Evolutionary conservation across 2,113 vertebrate species (phyloP).

Genomic region (Aplodontia rufa): DNA sequence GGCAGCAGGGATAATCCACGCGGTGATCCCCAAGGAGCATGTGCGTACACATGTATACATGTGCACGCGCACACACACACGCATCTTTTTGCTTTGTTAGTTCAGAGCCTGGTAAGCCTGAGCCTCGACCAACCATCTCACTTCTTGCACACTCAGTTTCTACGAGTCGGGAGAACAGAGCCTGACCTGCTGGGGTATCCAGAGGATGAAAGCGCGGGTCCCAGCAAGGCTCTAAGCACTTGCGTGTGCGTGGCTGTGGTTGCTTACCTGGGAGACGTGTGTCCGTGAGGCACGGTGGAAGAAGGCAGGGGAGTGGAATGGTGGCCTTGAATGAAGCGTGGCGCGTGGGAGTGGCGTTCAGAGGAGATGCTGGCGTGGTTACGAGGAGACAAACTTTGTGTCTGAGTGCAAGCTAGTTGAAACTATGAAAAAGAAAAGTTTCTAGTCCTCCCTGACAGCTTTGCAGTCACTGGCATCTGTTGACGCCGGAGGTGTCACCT

Average conservation of each 20-base stretch:
- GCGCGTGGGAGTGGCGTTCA: background rate
- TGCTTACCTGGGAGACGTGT: background rate
- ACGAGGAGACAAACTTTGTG: background rate
- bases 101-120: background rate
- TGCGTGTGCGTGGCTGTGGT: background rate
- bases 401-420: background rate
- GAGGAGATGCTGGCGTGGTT: background rate
- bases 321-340: background rate
- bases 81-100: background rate
- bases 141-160: background rate
- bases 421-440: background rate
- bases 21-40: background rate
- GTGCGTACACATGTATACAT: too few relatives aligned
- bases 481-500: background rate
- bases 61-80: background rate
- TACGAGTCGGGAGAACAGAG: background rate
- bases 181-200: background rate
- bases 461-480: background rate
- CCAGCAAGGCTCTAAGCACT: background rate
- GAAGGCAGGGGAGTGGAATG: background rate
- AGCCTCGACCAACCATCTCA: background rate
- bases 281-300: background rate
- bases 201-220: background rate
- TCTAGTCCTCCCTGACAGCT: background rate
- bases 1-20: background rate